phyloP scores from a whole-genome alignment of 2,888 invertebrate species.

The Uropetala carovei region DNA sequence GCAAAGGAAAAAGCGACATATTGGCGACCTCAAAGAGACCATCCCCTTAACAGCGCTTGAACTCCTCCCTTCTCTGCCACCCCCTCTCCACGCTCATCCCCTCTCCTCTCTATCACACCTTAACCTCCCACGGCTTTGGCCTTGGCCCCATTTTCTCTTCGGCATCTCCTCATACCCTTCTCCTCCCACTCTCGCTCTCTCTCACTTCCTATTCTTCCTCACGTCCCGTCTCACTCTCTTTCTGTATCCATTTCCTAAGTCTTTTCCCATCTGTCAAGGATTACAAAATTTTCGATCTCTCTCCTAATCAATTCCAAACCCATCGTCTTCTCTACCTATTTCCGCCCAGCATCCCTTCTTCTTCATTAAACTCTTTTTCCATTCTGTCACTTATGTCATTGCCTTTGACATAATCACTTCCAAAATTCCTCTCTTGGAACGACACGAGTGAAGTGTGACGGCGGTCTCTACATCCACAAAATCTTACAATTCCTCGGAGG shows the following conservation, averaged over 20 bases:
- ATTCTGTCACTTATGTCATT: no score
- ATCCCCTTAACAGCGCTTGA: background rate
- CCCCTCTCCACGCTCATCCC: background rate
- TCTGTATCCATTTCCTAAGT: background rate
- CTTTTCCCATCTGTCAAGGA: no score
- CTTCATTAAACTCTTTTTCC: no score
- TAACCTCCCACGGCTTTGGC: conserved; percentile 23
- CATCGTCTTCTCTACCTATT: no score
- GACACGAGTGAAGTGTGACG: no score
- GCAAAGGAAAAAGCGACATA: background rate
- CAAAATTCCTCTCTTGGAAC: no score
- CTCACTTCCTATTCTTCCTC: background rate
- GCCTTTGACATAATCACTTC: no score
- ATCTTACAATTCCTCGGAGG: no score
- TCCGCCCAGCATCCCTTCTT: no score
- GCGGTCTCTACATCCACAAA: no score
- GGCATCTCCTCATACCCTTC: conserved; percentile 2
- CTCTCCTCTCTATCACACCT: background rate
- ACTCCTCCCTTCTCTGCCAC: background rate
- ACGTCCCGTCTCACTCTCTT: background rate
- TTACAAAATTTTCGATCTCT: no score
- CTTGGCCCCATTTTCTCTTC: conserved; percentile 58
- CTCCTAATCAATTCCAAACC: no score
- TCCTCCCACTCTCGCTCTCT: background rate
- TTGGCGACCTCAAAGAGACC: conserved; percentile 15